Evolutionary conservation across 1,140 invertebrate species (phyloP).

Genomic region (Drosophila lowei): DNA sequence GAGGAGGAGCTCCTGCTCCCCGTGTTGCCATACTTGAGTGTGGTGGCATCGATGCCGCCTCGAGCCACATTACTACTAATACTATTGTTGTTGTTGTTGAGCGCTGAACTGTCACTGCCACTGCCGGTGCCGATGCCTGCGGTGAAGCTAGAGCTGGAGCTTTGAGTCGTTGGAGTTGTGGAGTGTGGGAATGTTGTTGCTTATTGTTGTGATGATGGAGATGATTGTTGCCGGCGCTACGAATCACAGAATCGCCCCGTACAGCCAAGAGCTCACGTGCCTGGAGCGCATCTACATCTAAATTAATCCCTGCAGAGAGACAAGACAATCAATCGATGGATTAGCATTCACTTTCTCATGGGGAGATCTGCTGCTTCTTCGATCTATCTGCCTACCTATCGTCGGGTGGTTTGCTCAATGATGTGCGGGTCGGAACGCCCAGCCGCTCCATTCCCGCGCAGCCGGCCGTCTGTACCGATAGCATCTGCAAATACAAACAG

Average conservation of each 20-base stretch:
- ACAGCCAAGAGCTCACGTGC: constrained; percentile 77
- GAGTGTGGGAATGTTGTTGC: constrained; percentile 72
- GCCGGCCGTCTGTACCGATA: constrained; percentile 87
- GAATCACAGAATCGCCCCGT: constrained; percentile 78
- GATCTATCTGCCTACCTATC: constrained; percentile 66
- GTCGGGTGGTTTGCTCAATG: constrained; percentile 78
- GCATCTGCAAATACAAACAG: constrained; percentile 85
- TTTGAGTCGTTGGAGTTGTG: constrained; percentile 59
- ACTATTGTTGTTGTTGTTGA: constrained; percentile 58
- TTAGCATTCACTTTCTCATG: too few species aligned
- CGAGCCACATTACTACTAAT: constrained; percentile 74
- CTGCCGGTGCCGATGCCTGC: constrained; percentile 17
- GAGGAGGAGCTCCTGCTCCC: constrained; percentile 61
- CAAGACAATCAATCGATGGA: neutral
- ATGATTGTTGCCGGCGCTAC: constrained; percentile 61
- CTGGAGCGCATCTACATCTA: constrained; percentile 79
- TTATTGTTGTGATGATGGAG: constrained; percentile 66
- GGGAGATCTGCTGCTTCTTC: too few species aligned
- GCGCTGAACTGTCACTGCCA: constrained; percentile 30
- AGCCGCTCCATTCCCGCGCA: constrained; percentile 87
- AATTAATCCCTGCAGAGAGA: constrained; percentile 66
- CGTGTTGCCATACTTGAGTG: constrained; percentile 75
- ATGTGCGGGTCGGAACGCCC: constrained; percentile 85
- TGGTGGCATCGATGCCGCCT: constrained; percentile 76
- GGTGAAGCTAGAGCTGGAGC: constrained; percentile 33